Evolutionary conservation across 2,113 vertebrate species (phyloP).

Genomic region (Rattus rattus): DNA sequence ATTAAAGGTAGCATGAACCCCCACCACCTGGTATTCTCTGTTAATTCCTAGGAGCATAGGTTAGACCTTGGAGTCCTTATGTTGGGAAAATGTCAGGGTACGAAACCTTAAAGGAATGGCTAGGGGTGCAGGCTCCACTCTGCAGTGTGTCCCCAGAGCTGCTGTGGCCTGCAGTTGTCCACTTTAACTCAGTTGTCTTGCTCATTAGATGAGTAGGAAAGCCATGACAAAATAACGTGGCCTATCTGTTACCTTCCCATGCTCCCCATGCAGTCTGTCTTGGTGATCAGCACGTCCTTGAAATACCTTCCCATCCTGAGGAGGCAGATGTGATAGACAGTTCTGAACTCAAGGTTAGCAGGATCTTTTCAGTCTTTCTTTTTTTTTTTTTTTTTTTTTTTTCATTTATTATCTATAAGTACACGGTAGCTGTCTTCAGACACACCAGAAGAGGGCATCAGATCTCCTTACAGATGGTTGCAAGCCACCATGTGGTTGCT

Average conservation of each 20-base stretch:
- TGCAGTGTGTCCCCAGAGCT: background rate
- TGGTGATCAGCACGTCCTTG: background rate
- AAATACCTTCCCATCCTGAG: background rate
- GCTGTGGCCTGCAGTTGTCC: background rate
- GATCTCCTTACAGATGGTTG: too few species aligned
- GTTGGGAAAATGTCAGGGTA: background rate
- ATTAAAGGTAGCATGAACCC: background rate
- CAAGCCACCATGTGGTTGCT: too few species aligned
- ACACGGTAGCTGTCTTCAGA: too few species aligned
- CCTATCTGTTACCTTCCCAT: background rate
- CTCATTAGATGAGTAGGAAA: slow-evolving; percentile 19
- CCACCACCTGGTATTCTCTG: background rate
- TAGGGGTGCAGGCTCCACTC: background rate
- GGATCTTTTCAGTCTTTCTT: slow-evolving; percentile 4
- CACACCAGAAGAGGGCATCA: too few species aligned
- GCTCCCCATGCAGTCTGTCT: background rate
- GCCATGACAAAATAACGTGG: background rate
- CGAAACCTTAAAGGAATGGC: background rate
- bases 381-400: too few species aligned
- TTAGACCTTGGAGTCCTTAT: background rate
- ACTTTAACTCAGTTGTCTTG: background rate
- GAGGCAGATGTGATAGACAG: background rate
- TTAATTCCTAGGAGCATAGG: background rate
- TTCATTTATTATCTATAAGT: too few species aligned
- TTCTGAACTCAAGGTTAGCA: background rate